phyloP scores from a whole-genome alignment of 2,888 invertebrate genomes.

The Agapetus fuscipes region DNA sequence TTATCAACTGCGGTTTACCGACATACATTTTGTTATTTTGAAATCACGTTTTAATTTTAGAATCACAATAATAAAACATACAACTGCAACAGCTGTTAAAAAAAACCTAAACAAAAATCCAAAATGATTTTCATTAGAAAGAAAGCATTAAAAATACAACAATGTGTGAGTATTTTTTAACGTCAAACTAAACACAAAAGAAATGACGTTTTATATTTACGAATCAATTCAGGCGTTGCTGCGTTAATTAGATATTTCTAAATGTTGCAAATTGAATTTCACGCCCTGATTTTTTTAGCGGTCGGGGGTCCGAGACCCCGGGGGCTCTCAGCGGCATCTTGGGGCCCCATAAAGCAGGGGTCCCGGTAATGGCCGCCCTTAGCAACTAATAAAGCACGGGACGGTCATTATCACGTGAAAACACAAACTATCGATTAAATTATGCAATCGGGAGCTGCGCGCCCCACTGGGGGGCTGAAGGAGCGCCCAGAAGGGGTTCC shows the following conservation, averaged over 20 bases:
- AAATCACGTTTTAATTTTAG: too few species aligned
- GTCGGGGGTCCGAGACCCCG: background rate
- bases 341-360: background rate
- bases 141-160: too few species aligned
- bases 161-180: too few species aligned
- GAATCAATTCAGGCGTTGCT: background rate
- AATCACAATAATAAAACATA: too few species aligned
- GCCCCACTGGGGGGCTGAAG: background rate
- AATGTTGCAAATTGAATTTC: background rate
- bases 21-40: too few species aligned
- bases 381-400: constrained; percentile 12
- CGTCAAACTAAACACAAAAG: too few species aligned
- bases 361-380: background rate
- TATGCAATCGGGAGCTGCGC: background rate
- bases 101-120: too few species aligned
- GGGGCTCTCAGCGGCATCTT: background rate
- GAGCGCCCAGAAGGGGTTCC: background rate
- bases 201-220: too few species aligned
- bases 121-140: too few species aligned
- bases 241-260: background rate
- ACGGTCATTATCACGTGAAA: constrained; percentile 12
- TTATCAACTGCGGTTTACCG: too few species aligned
- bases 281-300: background rate
- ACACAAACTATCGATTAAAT: background rate
- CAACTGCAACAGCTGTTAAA: too few species aligned